These are phyloP conservation scores for Cebidichthys violaceus DNA, from an alignment of 2,113 vertebrate genomes.

Conservation along the genomic window DNA sequence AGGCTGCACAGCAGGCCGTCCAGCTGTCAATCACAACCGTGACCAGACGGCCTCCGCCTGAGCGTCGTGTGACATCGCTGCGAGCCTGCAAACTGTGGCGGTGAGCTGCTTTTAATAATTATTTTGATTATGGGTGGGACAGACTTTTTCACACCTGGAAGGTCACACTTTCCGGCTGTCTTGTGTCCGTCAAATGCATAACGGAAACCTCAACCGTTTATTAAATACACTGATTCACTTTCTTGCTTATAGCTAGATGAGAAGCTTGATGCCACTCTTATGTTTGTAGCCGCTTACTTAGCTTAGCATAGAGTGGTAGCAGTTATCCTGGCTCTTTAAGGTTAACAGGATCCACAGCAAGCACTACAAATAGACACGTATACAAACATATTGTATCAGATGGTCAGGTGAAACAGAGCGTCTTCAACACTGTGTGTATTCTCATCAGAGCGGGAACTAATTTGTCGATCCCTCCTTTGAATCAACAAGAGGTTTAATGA, in stretches of 20 bases:
- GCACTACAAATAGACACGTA: neutral
- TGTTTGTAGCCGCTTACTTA: neutral
- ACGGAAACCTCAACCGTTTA: neutral
- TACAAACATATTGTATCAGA: neutral
- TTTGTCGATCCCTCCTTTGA: neutral
- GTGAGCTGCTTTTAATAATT: conserved; percentile 18
- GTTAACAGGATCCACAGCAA: neutral
- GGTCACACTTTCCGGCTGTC: neutral
- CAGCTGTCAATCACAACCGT: neutral
- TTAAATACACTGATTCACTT: neutral
- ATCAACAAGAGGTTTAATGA: conserved; percentile 9
- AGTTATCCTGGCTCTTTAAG: neutral
- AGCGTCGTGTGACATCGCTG: neutral
- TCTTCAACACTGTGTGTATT: neutral
- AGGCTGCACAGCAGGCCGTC: neutral
- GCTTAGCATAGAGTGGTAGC: neutral
- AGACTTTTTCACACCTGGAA: neutral
- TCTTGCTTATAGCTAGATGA: neutral
- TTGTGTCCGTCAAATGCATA: neutral
- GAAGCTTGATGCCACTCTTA: neutral
- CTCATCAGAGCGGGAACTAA: conserved; percentile 13
- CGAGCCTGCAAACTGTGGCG: neutral
- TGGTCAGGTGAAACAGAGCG: neutral
- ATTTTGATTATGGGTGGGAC: neutral
- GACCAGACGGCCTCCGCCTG: neutral